These are phyloP conservation scores for Onychomys leucogaster DNA, from an alignment of 2,797 vertebrate species.

Conservation along the genomic window DNA sequence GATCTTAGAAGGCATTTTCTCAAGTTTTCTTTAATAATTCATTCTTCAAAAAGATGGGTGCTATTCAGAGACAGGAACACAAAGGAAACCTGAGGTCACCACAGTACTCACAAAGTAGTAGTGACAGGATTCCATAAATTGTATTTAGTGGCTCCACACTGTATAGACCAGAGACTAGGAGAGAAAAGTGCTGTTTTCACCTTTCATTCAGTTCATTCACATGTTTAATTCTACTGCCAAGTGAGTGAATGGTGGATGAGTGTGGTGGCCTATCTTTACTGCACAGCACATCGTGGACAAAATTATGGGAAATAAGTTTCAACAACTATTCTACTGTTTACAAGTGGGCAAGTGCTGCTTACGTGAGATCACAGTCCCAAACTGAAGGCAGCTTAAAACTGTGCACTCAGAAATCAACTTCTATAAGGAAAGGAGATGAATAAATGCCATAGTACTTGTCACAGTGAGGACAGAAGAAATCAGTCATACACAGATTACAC, in stretches of 20 bases:
- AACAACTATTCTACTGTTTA: neutral
- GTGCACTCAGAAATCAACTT: constrained; percentile 18
- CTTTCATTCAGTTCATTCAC: constrained; percentile 72
- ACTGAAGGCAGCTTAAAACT: neutral
- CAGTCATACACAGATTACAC: neutral
- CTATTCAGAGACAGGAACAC: neutral
- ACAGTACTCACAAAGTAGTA: constrained; percentile 63
- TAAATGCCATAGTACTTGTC: neutral
- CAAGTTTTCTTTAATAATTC: constrained; percentile 43
- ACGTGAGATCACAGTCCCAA: neutral
- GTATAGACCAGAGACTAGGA: constrained; percentile 4
- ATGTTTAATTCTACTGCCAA: constrained; percentile 73
- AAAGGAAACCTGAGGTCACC: constrained; percentile 48
- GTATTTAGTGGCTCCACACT: constrained; percentile 49
- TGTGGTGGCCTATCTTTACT: neutral
- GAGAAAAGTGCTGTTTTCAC: neutral
- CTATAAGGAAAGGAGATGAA: neutral
- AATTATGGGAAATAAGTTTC: neutral
- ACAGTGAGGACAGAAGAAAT: neutral
- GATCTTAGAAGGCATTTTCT: neutral
- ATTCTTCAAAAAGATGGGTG: constrained; percentile 30
- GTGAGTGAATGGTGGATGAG: neutral
- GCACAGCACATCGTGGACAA: neutral
- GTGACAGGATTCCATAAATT: constrained; percentile 7
- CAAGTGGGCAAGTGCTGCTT: neutral